These are phyloP conservation scores for Ursus arctos DNA, from an alignment of 2,113 vertebrate species.

Conservation along the genomic window DNA sequence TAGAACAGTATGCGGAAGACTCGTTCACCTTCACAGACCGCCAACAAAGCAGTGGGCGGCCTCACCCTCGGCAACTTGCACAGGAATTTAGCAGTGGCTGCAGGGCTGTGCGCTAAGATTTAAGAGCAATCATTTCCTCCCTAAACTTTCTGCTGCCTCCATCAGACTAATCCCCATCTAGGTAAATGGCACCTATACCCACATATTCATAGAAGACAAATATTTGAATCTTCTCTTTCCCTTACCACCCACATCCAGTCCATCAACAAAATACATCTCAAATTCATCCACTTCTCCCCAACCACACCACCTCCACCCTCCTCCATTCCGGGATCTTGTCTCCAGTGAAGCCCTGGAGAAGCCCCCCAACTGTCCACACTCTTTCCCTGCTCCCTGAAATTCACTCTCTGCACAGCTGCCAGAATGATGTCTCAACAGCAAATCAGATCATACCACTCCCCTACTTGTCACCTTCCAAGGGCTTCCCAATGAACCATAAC, in stretches of 20 bases:
- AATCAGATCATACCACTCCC: neutral
- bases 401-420: neutral
- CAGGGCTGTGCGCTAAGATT: accelerated
- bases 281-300: neutral
- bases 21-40: neutral
- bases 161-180: neutral
- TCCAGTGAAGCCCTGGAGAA: neutral
- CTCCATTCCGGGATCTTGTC: neutral
- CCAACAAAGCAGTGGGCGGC: neutral
- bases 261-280: neutral
- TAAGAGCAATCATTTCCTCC: neutral
- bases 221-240: neutral
- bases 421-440: neutral
- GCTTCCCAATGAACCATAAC: neutral
- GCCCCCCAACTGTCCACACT: accelerated
- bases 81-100: neutral
- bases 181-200: neutral
- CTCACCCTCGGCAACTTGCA: neutral
- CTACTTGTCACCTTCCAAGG: neutral
- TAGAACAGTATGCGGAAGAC: neutral
- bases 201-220: neutral
- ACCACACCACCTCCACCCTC: accelerated
- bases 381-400: neutral
- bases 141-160: neutral
- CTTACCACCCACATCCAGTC: neutral